These are phyloP conservation scores for Helogale parvula DNA, from an alignment of 2,113 vertebrate species.

Conservation along the genomic window DNA sequence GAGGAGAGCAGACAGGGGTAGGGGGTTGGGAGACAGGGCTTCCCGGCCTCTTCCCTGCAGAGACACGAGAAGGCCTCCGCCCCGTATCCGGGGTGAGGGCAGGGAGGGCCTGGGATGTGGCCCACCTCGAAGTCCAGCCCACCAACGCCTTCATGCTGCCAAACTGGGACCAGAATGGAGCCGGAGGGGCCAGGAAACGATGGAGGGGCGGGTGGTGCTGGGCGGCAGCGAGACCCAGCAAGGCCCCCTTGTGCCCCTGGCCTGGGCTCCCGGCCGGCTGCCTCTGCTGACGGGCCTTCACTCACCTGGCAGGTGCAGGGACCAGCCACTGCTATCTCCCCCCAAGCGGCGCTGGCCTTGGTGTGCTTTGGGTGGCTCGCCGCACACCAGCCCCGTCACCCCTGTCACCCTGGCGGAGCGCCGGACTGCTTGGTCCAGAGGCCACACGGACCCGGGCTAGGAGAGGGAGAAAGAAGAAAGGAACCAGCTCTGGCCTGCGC, in stretches of 20 bases:
- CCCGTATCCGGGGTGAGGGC: too few species aligned
- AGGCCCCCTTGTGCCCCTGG: too few species aligned
- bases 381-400: background rate
- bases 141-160: too few species aligned
- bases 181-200: background rate
- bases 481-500: accelerated
- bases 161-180: too few species aligned
- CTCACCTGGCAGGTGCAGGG: too few species aligned
- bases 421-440: background rate
- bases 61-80: background rate
- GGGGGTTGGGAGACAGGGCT: background rate
- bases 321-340: background rate
- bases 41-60: background rate
- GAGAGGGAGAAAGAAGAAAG: background rate
- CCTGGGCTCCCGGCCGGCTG: background rate
- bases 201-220: accelerated
- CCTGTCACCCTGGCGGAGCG: background rate
- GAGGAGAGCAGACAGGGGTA: background rate
- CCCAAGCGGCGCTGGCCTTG: background rate
- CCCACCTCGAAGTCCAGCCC: accelerated
- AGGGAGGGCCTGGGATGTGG: background rate
- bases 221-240: too few species aligned
- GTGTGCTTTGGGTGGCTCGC: background rate
- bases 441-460: accelerated
- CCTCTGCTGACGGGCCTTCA: background rate